Percentiles rank a stretch among this genome's conserved stretches.
Evolutionary conservation across 2,888 invertebrate genomes (phyloP).

Genomic region (Sclerodermus sp.): DNA sequence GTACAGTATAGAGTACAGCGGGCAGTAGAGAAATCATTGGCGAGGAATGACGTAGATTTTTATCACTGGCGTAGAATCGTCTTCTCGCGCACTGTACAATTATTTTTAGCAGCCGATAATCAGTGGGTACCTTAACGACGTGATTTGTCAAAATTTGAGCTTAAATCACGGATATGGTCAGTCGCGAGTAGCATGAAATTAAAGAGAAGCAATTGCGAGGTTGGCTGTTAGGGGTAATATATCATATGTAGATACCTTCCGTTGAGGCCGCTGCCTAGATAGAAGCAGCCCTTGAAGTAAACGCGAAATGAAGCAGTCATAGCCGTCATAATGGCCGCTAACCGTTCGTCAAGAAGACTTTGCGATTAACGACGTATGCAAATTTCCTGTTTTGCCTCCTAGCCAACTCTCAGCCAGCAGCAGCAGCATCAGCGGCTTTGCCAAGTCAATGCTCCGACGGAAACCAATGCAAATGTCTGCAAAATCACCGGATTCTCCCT

Average conservation of each 20-base stretch:
- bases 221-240: not conserved
- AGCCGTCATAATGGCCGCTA: slow-evolving; percentile 15
- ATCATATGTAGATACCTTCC: no score
- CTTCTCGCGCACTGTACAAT: no score
- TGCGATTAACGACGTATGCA: not conserved
- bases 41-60: no score
- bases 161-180: not conserved
- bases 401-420: not conserved
- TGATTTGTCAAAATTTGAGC: not conserved
- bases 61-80: no score
- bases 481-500: no score
- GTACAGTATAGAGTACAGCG: no score
- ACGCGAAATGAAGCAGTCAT: slow-evolving; percentile 27
- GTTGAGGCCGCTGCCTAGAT: not conserved
- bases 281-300: slow-evolving; percentile 17
- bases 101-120: not conserved
- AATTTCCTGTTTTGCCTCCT: not conserved
- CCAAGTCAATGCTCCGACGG: no score
- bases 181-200: not conserved
- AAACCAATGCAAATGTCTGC: no score
- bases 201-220: not conserved
- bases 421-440: no score
- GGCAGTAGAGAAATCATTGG: no score
- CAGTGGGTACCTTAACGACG: not conserved
- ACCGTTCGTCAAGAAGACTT: not conserved